Conservation (phyloP, 2,113 vertebrate species). For the Caranx ignobilis region DNA sequence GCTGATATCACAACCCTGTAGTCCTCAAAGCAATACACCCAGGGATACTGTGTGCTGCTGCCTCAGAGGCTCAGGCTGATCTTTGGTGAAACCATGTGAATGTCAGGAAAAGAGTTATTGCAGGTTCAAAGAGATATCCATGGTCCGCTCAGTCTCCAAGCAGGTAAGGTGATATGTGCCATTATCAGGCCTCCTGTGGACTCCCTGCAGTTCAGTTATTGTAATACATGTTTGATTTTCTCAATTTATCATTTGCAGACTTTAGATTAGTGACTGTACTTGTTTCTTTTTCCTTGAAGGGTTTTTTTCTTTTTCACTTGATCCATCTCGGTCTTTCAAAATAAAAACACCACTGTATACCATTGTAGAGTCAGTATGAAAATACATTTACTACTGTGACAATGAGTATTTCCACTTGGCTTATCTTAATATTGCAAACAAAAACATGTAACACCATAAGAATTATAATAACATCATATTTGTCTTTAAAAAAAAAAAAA, state of each 20-base stretch:
- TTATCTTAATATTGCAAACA: slow-evolving; percentile 75
- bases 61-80: neutral
- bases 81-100: neutral
- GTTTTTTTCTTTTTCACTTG: neutral
- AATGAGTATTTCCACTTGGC: slow-evolving; percentile 79
- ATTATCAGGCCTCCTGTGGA: neutral
- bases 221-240: neutral
- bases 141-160: neutral
- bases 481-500: slow-evolving; percentile 70
- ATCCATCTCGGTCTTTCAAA: neutral
- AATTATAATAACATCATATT: slow-evolving; percentile 70
- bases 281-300: neutral
- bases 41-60: neutral
- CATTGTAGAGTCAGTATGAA: slow-evolving; percentile 80
- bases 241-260: neutral
- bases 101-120: neutral
- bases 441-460: slow-evolving; percentile 75
- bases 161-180: neutral
- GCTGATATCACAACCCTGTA: neutral
- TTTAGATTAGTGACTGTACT: neutral
- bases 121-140: neutral
- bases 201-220: neutral
- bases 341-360: slow-evolving; percentile 59
- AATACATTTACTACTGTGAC: slow-evolving; percentile 84
- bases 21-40: neutral